A percentile compares a stretch with the other conserved stretches of the same genome.
phyloP scores from a whole-genome alignment of 2,113 vertebrate species.

The Elaphurus davidianus region DNA sequence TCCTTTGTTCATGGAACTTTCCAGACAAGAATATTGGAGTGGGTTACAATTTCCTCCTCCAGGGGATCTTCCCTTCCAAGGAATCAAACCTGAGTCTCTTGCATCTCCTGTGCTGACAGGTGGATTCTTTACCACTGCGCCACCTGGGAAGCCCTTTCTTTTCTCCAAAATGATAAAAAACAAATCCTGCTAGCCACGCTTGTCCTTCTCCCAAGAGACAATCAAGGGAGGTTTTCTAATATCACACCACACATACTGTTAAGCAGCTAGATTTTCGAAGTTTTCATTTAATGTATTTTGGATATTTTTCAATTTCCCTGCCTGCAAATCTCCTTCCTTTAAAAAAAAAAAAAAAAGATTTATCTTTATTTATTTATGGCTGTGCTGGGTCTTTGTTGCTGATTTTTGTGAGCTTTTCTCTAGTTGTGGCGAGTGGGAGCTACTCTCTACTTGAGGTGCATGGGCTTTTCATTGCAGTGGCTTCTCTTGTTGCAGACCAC shows the following conservation, averaged over 20 bases:
- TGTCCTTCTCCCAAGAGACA: neutral
- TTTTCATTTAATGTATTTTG: neutral
- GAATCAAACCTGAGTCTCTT: neutral
- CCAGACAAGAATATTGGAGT: neutral
- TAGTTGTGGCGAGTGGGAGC: neutral
- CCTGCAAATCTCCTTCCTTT: neutral
- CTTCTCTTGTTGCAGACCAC: neutral
- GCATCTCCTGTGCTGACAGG: neutral
- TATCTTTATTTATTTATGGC: neutral
- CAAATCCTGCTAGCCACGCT: neutral
- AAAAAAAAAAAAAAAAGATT: neutral
- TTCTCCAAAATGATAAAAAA: neutral
- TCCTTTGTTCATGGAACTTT: neutral
- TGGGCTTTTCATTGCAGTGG: neutral
- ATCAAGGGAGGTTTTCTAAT: neutral
- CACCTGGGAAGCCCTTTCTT: neutral
- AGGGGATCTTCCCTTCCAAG: neutral
- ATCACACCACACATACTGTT: neutral
- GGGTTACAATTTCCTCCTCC: neutral
- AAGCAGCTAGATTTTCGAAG: neutral
- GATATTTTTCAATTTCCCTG: neutral
- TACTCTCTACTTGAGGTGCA: accelerated
- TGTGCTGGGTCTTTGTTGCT: neutral
- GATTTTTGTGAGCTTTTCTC: neutral
- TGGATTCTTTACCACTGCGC: neutral